A percentile compares a stretch with the other conserved stretches of the same genome.
Evolutionary conservation across 2,888 invertebrate genomes (phyloP).

Genomic region (Drosophila barbarae): DNA sequence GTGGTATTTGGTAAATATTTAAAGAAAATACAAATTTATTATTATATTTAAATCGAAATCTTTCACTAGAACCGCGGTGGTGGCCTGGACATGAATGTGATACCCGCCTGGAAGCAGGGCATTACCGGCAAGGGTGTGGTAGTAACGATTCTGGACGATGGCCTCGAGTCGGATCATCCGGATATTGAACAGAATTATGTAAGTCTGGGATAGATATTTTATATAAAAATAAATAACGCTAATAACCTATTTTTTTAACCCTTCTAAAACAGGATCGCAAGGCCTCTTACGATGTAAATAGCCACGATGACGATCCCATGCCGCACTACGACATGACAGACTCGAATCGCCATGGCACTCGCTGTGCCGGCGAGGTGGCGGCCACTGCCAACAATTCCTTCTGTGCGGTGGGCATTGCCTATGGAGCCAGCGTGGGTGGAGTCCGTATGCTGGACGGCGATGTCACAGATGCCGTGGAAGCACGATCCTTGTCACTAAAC

Average conservation of each 20-base stretch:
- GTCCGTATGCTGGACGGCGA: slow-evolving; percentile 99
- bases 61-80: slow-evolving; percentile 89
- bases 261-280: slow-evolving; percentile 86
- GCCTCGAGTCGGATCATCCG: slow-evolving; percentile 96
- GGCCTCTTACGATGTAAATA: slow-evolving; percentile 98
- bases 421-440: slow-evolving; percentile 96
- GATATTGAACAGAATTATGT: slow-evolving; percentile 95
- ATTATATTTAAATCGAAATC: background rate
- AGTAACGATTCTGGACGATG: slow-evolving; percentile 98
- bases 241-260: too few relatives aligned
- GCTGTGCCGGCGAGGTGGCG: slow-evolving; percentile 98
- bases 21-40: too few relatives aligned
- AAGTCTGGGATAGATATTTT: slow-evolving; percentile 80
- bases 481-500: slow-evolving; percentile 94
- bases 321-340: slow-evolving; percentile 98
- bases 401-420: slow-evolving; percentile 98
- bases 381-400: slow-evolving; percentile 97
- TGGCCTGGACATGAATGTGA: slow-evolving; percentile 97
- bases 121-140: slow-evolving; percentile 96
- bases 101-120: slow-evolving; percentile 96
- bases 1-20: slow-evolving; percentile 91
- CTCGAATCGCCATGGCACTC: slow-evolving; percentile 96
- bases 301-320: slow-evolving; percentile 97
- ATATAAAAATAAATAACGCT: fast-evolving
- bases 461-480: slow-evolving; percentile 99